Evolutionary conservation across 2,888 invertebrate species (phyloP).

Genomic region (Pimpla rufipes): DNA sequence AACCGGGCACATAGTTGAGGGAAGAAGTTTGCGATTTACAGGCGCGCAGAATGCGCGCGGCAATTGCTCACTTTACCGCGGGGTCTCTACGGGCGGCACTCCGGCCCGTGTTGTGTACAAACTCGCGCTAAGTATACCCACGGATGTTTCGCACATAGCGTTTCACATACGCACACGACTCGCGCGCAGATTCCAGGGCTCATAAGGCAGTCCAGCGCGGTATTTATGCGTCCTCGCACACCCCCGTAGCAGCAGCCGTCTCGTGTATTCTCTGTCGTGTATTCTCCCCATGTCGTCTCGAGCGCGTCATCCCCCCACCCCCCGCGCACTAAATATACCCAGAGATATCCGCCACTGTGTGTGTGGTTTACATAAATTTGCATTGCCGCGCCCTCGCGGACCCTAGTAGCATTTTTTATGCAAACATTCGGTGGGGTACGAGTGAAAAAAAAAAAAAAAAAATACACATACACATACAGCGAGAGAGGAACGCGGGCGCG

Average conservation of each 20-base stretch:
- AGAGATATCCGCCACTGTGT: slow-evolving; percentile 69
- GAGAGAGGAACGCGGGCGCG: slow-evolving; percentile 10
- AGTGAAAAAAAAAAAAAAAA: slow-evolving; percentile 43
- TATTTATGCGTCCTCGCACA: slow-evolving; percentile 71
- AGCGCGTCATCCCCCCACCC: slow-evolving; percentile 29
- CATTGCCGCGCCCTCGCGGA: slow-evolving; percentile 66
- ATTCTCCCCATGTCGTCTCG: slow-evolving; percentile 29
- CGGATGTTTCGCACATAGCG: slow-evolving; percentile 25
- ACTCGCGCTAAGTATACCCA: slow-evolving; percentile 57
- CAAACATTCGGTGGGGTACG: slow-evolving; percentile 61
- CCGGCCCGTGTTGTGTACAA: slow-evolving; percentile 22
- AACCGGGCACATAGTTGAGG: background rate
- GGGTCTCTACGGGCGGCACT: too few species aligned
- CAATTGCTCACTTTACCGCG: slow-evolving; percentile 61
- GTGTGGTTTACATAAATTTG: slow-evolving; percentile 76
- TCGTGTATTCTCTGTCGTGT: slow-evolving; percentile 24
- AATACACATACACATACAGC: background rate
- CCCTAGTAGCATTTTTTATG: slow-evolving; percentile 72
- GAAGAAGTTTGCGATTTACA: slow-evolving; percentile 9
- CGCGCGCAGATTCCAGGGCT: slow-evolving; percentile 64
- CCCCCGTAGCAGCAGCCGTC: slow-evolving; percentile 59
- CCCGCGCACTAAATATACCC: slow-evolving; percentile 66
- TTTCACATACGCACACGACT: slow-evolving; percentile 10
- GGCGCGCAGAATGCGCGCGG: slow-evolving; percentile 12
- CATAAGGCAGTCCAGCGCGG: slow-evolving; percentile 67